phyloP scores from a whole-genome alignment of 2,888 invertebrate species.

The Theretra japonica region DNA sequence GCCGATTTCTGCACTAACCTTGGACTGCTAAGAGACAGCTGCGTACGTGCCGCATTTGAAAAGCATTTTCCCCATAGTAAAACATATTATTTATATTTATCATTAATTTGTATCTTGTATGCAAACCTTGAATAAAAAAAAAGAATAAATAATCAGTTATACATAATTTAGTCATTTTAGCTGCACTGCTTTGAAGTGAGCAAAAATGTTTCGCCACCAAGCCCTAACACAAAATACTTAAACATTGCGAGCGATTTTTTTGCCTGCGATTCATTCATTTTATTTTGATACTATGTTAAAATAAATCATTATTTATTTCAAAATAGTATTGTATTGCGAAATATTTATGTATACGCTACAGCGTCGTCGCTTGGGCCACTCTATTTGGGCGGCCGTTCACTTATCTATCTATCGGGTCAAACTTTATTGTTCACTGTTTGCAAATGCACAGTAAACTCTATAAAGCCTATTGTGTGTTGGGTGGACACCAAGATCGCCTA shows the following conservation, averaged over 20 bases:
- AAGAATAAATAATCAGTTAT: no score
- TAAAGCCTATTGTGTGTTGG: conserved; percentile 59
- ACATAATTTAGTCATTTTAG: no score
- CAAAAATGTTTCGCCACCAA: no score
- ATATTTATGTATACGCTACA: conserved; percentile 28
- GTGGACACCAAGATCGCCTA: conserved; percentile 50
- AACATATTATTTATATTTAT: background rate
- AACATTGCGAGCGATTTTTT: no score
- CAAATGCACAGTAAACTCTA: conserved; percentile 63
- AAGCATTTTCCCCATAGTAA: conserved; percentile 5
- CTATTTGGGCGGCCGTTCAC: conserved; percentile 51
- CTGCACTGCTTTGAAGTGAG: no score
- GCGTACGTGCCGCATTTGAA: conserved; percentile 41
- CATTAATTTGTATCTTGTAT: no score
- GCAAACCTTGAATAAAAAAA: no score
- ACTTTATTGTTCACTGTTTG: conserved; percentile 52
- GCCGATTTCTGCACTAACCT: conserved; percentile 63
- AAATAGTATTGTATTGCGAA: background rate
- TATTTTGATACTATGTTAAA: no score
- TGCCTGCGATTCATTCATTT: no score
- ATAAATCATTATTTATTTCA: no score
- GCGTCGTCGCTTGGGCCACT: conserved; percentile 41
- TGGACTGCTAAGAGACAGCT: conserved; percentile 52
- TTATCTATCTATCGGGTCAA: conserved; percentile 55
- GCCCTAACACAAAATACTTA: no score